Evolutionary conservation across 2,797 vertebrate genomes (phyloP), one percentile per base, ranked within the genome.

Genomic region (Antennarius maculatus): DNA sequence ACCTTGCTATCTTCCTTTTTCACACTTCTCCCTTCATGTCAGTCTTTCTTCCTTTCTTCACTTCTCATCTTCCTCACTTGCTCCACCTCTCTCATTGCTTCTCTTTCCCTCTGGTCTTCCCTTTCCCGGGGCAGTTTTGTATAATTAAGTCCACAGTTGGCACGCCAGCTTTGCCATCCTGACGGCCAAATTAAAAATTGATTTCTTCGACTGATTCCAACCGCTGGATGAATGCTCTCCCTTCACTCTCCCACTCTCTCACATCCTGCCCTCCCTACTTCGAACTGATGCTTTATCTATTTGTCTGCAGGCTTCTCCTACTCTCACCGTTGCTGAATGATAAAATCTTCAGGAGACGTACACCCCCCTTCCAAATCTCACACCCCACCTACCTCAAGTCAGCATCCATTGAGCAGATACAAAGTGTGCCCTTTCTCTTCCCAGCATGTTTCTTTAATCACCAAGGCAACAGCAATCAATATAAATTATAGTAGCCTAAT

Each of bases 151-250:
- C 82, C 68, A 63, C 60, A 52, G 82, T 84, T 80, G 80, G 79
- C 79, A 66, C 67, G 59, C 82, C 76, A 83, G 83, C 84, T 82
- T 87, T 84, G 79, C 84, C 82, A 84, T 84, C 81, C 77, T 87
- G 80, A 85, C 70, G 70, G 86, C 80, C 89, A 93, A 92, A 93
- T 93, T 93, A 92, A 90, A 92, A 92, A 93, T 93, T 91, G 91
- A 93, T 93, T 91, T 92, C 80, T 90, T 92, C 69, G 68, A 90
- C 86, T 84, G 80, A 86, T 84, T 89, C 82, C 60, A 60, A 66
- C 71, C 72, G 23, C 57, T 78, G 76, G 81, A 81, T 86, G 85
- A 89, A 84, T 76, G 66, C 81, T 14, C 53, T 56, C 66, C 57
- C 67, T 66, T 61, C 51, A 4, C 72, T 71, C 66, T 68, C 51